Percentiles rank a stretch among this genome's conserved stretches.
Evolutionary conservation across 2,797 vertebrate species (phyloP).

Genomic region (Micrastur ruficollis): DNA sequence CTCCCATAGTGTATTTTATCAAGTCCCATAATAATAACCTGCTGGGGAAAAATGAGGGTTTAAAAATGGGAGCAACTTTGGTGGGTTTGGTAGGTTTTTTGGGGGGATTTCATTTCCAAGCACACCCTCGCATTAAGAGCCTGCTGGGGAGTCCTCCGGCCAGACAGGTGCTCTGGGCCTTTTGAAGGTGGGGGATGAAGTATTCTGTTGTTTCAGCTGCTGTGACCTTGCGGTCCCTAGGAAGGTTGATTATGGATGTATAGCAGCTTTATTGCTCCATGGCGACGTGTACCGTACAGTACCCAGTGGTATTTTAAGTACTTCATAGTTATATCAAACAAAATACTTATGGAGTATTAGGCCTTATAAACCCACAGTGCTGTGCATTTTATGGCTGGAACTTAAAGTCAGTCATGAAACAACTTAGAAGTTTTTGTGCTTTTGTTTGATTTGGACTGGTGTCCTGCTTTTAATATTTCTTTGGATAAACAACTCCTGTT

Average conservation of each 20-base stretch:
- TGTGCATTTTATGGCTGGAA: conserved; percentile 43
- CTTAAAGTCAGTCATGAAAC: conserved; percentile 18
- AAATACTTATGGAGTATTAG: conserved; percentile 50
- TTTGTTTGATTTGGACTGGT: conserved; percentile 59
- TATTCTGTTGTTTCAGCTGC: conserved; percentile 71
- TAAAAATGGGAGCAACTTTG: background rate
- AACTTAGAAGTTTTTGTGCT: conserved; percentile 45
- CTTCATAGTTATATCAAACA: conserved; percentile 53
- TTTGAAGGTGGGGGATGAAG: conserved; percentile 4
- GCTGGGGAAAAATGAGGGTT: background rate
- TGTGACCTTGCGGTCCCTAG: conserved; percentile 44
- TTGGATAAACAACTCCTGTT: conserved; percentile 47
- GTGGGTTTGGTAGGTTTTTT: background rate
- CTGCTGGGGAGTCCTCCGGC: background rate
- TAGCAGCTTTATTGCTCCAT: conserved; percentile 41
- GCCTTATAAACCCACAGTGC: conserved; percentile 36
- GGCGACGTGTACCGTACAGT: conserved; percentile 1
- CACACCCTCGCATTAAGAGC: background rate
- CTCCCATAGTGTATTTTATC: background rate
- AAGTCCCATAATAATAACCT: background rate
- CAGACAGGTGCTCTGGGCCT: conserved; percentile 37
- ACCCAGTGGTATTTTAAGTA: conserved; percentile 56
- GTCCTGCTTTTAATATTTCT: conserved; percentile 53
- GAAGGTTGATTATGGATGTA: conserved; percentile 50
- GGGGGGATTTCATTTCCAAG: background rate